Percentiles rank a stretch among this genome's conserved stretches.
These are phyloP conservation scores for Carterocephalus palaemon DNA, from an alignment of 2,888 invertebrate species.

Conservation along the genomic window DNA sequence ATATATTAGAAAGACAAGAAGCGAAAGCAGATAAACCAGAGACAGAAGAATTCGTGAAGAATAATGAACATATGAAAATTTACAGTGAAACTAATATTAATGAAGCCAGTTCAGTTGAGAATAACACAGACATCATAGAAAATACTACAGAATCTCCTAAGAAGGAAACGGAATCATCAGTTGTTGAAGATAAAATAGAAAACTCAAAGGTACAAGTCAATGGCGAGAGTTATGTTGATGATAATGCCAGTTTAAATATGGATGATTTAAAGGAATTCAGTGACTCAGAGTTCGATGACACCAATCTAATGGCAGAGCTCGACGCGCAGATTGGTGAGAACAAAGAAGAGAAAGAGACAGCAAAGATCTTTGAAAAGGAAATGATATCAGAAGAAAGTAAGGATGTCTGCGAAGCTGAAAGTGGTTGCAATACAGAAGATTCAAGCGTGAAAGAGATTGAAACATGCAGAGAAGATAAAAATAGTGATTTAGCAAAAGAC, in stretches of 20 bases:
- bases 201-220: too few relatives aligned
- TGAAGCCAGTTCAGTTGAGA: too few relatives aligned
- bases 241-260: conserved; percentile 30
- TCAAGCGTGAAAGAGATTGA: neutral
- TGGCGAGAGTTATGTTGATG: conserved; percentile 10
- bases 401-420: too few relatives aligned
- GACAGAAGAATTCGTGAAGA: neutral
- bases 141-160: too few relatives aligned
- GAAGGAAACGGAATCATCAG: too few relatives aligned
- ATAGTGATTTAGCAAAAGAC: conserved; percentile 17
- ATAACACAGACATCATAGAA: too few relatives aligned
- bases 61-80: too few relatives aligned
- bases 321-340: conserved; percentile 42
- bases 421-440: too few relatives aligned
- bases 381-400: neutral
- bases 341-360: conserved; percentile 3
- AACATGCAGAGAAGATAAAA: neutral
- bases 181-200: too few relatives aligned
- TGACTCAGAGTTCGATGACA: conserved; percentile 38
- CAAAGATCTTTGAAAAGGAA: neutral
- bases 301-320: conserved; percentile 40
- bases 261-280: conserved; percentile 38
- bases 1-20: neutral
- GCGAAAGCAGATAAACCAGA: neutral
- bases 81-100: too few relatives aligned